Base-by-base conservation (phyloP, 2,113 vertebrate species). In the Chiloscyllium plagiosum region DNA sequence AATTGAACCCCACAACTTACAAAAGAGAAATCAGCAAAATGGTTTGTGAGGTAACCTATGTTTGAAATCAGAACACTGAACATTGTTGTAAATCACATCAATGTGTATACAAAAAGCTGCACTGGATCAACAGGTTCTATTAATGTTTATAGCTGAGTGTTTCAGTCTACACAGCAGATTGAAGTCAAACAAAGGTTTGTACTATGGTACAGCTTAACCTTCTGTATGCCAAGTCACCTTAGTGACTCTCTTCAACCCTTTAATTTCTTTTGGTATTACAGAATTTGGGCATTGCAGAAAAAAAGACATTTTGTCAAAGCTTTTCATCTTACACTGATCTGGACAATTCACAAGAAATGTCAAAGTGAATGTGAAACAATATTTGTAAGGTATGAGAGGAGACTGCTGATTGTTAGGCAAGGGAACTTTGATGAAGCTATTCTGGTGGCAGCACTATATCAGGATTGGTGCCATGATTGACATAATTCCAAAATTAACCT, bases 11-110 rank as follows among this genome's bases (percentile, higher is more conserved):
- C 29, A 47, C 89, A 37, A 93, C 89, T 22, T 37, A 8, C 56
- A 61, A 61, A 93, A 90, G 66, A 93, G 6, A 66, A 66, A 66
- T 80, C 78, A 65, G n/a, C 56, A 87, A 87, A 93, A 20, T 66
- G 89, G 56, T 66, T n/a, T 93, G 89, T 19, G 61, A 66, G 61
- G 89, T 93, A 66, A 65, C 37, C 61, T 93, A 68, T 37, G 89
- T 93, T 93, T 93, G 89, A 68, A 93, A 93, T 93, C 37, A 93
- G 89, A 19, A 92, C 56, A 66, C 33, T 93, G 61, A 93, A 66
- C 89, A 8, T n/a, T 56, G 12, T 65, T 66, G 37, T 93, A 93
- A 93, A 93, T 93, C 89, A 93, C 20, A 93, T 93, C 20, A 93
- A 68, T 6, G 15, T 93, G 37, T 93, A 93, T 93, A 93, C 89